Percentiles rank a stretch among this genome's conserved stretches.
These are phyloP conservation scores for Semotilus atromaculatus DNA, from an alignment of 2,797 vertebrate species.

Conservation along the genomic window DNA sequence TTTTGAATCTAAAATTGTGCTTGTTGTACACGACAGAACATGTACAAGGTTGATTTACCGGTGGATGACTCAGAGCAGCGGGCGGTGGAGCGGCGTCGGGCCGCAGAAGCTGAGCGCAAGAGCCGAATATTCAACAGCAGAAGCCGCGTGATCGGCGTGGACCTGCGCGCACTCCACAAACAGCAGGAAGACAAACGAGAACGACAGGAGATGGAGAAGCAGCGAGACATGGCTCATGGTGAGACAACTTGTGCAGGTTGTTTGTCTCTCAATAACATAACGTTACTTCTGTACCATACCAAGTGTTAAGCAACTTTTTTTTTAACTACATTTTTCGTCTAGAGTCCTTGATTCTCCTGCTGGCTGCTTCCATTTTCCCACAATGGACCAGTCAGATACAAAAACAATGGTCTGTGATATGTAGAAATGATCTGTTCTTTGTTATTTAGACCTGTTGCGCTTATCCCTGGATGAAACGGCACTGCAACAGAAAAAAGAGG, in stretches of 20 bases:
- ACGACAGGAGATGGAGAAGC: slow-evolving; percentile 61
- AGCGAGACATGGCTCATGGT: slow-evolving; percentile 71
- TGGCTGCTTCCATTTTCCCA: neutral
- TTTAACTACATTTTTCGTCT: neutral
- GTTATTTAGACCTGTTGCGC: slow-evolving; percentile 68
- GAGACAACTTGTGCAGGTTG: slow-evolving; percentile 19
- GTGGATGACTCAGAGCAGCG: slow-evolving; percentile 58
- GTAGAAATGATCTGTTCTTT: neutral
- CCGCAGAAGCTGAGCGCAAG: slow-evolving; percentile 72
- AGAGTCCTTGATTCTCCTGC: neutral
- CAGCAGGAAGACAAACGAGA: slow-evolving; percentile 72
- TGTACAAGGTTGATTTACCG: slow-evolving; percentile 72
- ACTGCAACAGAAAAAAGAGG: slow-evolving; percentile 65
- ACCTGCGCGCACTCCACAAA: slow-evolving; percentile 66
- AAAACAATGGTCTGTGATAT: neutral
- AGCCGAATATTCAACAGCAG: slow-evolving; percentile 72
- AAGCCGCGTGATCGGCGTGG: slow-evolving; percentile 74
- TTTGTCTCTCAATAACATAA: neutral
- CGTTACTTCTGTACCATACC: neutral
- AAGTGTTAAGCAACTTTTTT: neutral
- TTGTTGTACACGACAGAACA: slow-evolving; percentile 50
- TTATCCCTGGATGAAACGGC: slow-evolving; percentile 62
- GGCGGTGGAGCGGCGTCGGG: slow-evolving; percentile 66
- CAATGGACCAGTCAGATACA: neutral
- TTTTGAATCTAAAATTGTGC: neutral